Percentiles rank a stretch among this genome's conserved stretches.
Evolutionary conservation across 2,888 invertebrate species (phyloP).

Genomic region (Carcina quercana): DNA sequence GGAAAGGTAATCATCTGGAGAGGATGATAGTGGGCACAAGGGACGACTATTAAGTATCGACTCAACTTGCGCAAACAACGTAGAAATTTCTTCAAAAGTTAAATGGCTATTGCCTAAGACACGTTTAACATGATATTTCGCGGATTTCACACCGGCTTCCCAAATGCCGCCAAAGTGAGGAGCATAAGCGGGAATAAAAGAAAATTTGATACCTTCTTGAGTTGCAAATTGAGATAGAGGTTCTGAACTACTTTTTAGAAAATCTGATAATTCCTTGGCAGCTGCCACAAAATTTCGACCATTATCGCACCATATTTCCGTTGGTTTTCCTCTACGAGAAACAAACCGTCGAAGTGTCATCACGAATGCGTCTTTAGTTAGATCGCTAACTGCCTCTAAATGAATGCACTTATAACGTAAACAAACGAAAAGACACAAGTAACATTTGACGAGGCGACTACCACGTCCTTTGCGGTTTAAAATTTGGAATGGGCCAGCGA

Average conservation of each 20-base stretch:
- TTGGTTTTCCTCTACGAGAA: conserved; percentile 13
- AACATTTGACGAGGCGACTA: conserved; percentile 13
- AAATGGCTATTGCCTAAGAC: conserved; percentile 13
- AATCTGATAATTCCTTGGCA: conserved; percentile 6
- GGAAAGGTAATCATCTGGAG: conserved; percentile 11
- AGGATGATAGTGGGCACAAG: conserved; percentile 7
- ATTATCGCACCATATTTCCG: conserved; percentile 14
- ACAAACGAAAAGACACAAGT: conserved; percentile 20
- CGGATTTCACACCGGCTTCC: conserved; percentile 14
- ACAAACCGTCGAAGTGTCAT: conserved; percentile 11
- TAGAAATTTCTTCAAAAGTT: conserved; percentile 13
- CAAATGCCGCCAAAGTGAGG: conserved; percentile 16
- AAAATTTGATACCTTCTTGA: conserved; percentile 14
- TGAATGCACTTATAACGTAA: conserved; percentile 15
- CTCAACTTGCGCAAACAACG: conserved; percentile 14
- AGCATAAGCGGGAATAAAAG: conserved; percentile 13
- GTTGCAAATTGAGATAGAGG: conserved; percentile 10
- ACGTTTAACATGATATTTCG: conserved; percentile 8
- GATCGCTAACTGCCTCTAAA: conserved; percentile 15
- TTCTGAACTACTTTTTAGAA: conserved; percentile 5
- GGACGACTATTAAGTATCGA: conserved; percentile 14
- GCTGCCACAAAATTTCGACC: conserved; percentile 14
- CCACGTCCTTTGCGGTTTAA: conserved; percentile 17
- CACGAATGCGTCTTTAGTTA: conserved; percentile 12
- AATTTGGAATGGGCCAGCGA: conserved; percentile 11